Evolutionary conservation across 2,888 invertebrate species (phyloP).

Genomic region (Zonitis immaculata): DNA sequence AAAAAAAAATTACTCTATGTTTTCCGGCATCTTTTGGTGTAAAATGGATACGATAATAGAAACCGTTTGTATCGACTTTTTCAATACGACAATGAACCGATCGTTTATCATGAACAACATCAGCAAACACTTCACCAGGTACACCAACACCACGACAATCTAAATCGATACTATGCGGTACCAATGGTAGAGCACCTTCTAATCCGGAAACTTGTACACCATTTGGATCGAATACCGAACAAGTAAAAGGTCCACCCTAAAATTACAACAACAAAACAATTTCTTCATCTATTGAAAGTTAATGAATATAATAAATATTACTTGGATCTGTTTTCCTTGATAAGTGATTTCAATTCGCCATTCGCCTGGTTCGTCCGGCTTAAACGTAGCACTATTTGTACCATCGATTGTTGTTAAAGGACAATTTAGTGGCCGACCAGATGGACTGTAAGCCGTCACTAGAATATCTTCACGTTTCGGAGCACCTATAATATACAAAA

Average conservation of each 20-base stretch:
- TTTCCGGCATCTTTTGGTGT: conserved; percentile 75
- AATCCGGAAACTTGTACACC: conserved; percentile 78
- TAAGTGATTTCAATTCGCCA: conserved; percentile 97
- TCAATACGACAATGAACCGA: conserved; percentile 80
- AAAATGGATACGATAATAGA: conserved; percentile 66
- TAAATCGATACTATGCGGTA: conserved; percentile 79
- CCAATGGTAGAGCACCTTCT: conserved; percentile 78
- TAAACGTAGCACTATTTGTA: conserved; percentile 92
- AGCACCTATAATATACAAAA: too few relatives aligned
- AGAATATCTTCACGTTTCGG: conserved; percentile 77
- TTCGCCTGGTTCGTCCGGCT: conserved; percentile 94
- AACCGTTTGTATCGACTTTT: conserved; percentile 68
- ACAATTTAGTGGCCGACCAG: conserved; percentile 74
- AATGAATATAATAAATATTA: too few relatives aligned
- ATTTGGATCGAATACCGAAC: conserved; percentile 92
- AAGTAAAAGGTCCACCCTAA: conserved; percentile 92
- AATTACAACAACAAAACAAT: conserved; percentile 11
- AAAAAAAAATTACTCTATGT: conserved; percentile 56
- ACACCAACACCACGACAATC: conserved; percentile 73
- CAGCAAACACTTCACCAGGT: conserved; percentile 80
- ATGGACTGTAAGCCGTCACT: conserved; percentile 89
- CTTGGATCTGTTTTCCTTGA: conserved; percentile 89
- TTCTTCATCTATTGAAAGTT: too few relatives aligned
- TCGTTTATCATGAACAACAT: conserved; percentile 84
- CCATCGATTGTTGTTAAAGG: conserved; percentile 83